Conservation (phyloP, 2,113 vertebrate genomes). For the Ailuropoda melanoleuca region DNA sequence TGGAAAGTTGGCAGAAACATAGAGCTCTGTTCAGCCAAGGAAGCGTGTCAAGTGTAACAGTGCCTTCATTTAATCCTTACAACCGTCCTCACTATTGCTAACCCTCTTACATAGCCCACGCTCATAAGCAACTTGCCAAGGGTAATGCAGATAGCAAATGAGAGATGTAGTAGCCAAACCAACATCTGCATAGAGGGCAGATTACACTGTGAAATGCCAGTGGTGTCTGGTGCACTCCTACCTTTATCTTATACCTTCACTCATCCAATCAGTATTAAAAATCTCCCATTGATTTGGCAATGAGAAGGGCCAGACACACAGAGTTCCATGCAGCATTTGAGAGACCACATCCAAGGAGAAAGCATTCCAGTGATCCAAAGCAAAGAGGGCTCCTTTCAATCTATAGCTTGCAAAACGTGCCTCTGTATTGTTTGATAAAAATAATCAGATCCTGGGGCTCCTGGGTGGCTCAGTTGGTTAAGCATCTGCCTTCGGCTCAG, state of each 20-base stretch:
- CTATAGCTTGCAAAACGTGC: background rate
- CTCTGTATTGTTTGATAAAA: constrained; percentile 37
- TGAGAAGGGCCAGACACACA: background rate
- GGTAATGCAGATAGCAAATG: background rate
- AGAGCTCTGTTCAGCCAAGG: background rate
- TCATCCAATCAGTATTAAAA: background rate
- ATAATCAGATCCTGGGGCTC: background rate
- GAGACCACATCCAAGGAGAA: fast-evolving
- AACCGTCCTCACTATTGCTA: background rate
- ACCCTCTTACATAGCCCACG: background rate
- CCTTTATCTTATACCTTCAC: background rate
- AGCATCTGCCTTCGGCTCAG: background rate
- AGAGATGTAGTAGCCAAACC: background rate
- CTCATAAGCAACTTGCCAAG: background rate
- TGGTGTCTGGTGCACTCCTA: background rate
- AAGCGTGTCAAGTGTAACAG: background rate
- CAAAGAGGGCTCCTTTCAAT: background rate
- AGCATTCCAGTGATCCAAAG: background rate
- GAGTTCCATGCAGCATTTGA: background rate
- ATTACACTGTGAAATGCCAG: background rate
- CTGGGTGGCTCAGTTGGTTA: background rate
- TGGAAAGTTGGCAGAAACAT: background rate
- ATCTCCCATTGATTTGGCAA: background rate
- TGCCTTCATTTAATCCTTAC: background rate
- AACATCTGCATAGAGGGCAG: background rate